Evolutionary conservation across 1,140 invertebrate genomes (phyloP), one percentile per base, ranked within the genome.

Genomic region (Brachionus rubens): DNA sequence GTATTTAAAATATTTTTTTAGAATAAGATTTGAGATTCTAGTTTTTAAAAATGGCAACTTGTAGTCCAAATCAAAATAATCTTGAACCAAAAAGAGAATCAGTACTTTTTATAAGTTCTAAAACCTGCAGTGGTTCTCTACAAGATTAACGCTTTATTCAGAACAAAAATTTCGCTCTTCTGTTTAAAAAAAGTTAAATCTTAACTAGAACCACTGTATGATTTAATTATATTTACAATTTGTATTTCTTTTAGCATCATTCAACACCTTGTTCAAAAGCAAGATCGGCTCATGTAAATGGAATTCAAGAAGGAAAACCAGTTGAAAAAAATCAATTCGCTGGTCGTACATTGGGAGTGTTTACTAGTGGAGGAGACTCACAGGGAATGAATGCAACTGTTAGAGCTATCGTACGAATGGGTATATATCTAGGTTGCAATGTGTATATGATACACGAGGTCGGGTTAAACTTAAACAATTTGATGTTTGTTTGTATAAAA

Each of bases 391-490:
- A 99, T 89, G 92, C 94, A 52, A 95, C 96, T 77, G 94, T 99
- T 4, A 87, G 97, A 77, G 95, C 96, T 70, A 94, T 96, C 6
- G 95, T 99, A 5, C 88, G 97, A 79, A 98, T 98, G 92, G 95
- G 94, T 56, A 91, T 98, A 78, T 97, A 96, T 84, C 85, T 96
- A 52, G 94, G 95, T 16, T 94, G 92, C 82, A 93, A 93, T 85
- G 94, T 98, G 0, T 99, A 91, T 83, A 96, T 99, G 82, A 98
- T 99, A 78, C 90, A 90, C 80, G 96, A 99, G n/a, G 59, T 65
- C 80, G 96, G 99, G n/a, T 36, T 65, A 62, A 62, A 62, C 10
- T 10, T 36, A 16, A 59, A 19, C 14, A 46, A 46, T 99, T 46
- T 16, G 5, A 88, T 82, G 83, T 77, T 70, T 47, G 41, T 33